Percentiles rank a stretch among this genome's conserved stretches.
These are phyloP conservation scores for Bos javanicus DNA, from an alignment of 2,113 vertebrate species.

Conservation along the genomic window DNA sequence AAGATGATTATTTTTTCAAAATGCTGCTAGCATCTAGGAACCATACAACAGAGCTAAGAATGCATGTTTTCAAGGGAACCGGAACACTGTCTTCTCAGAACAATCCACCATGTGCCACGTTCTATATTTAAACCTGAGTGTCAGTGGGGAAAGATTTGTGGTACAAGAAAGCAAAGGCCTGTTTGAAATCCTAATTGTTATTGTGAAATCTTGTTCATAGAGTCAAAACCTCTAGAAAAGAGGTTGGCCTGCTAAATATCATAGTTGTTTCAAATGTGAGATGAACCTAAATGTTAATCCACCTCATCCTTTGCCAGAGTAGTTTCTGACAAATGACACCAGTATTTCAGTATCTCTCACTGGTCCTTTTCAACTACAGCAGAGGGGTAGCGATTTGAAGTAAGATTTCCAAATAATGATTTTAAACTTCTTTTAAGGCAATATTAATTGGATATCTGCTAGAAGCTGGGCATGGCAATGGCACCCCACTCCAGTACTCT, in stretches of 20 bases:
- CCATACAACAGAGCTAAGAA: background rate
- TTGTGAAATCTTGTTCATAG: background rate
- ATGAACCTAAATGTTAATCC: background rate
- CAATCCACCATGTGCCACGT: fast-evolving
- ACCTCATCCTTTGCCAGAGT: background rate
- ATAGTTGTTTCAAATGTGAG: background rate
- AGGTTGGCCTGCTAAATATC: background rate
- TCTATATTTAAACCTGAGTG: background rate
- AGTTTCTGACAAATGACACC: background rate
- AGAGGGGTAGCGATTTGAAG: background rate
- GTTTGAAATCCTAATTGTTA: constrained; percentile 20
- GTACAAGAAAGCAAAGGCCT: background rate
- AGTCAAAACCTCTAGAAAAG: background rate
- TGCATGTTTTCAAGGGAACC: background rate
- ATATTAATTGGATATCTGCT: background rate
- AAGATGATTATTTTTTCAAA: background rate
- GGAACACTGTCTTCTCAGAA: background rate
- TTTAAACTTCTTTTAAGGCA: background rate
- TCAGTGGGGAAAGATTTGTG: background rate
- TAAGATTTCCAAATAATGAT: background rate
- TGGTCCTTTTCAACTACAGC: background rate
- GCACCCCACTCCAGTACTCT: no score
- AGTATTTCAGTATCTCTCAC: background rate
- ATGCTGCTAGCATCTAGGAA: background rate
- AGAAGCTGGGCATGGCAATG: background rate